Base-by-base conservation (phyloP, 2,797 vertebrate species). In the Nyctibius grandis region DNA sequence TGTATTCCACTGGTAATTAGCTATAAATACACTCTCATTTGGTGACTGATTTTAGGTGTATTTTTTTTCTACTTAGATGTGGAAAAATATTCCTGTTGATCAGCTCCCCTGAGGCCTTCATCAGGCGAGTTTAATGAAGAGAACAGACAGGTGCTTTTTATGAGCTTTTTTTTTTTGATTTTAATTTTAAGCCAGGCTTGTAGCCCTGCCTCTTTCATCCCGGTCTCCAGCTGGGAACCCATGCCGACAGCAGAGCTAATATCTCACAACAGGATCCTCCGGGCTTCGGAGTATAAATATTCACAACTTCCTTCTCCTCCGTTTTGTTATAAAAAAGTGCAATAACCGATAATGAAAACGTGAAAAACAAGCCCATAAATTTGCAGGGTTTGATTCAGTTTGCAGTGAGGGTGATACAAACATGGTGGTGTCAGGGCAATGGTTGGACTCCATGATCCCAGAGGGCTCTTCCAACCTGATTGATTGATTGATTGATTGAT, bases 121-220 rank as follows among this genome's bases (percentile, higher is more conserved):
- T 97, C 95, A 96, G 90, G 81, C 5, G 61, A 91, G 77, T 81
- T 94, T 94, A 96, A 97, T 90, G 97, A 96, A 92, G 93, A 87
- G 89, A 94, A 87, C 87, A 91, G 88, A 78, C 91, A 97, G 96
- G 96, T 96, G 89, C 91, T 75, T 96, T 93, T 95, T 70, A 80
- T 88, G 65, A 22, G 36, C 3, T 31, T 72, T 88, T 93, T 60
- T 22, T 25, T n/a, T 31, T 59, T 21, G 13, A 33, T 16, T 14
- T 18, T 4, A 42, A n/a, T 78, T 67, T 34, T 9, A 44, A 34
- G 59, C 31, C 64, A 80, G 72, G 40, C 69, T 53, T 36, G 15
- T 42, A n/a, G 11, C 22, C 7, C 36, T 3, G 6, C 40, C 65
- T 60, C 40, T 88, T 50, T 73, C 73, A 69, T 74, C 36, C 65